A percentile compares a stretch with the other conserved stretches of the same genome.
phyloP scores from a whole-genome alignment of 2,888 invertebrate genomes.

The Phytoseiulus persimilis region DNA sequence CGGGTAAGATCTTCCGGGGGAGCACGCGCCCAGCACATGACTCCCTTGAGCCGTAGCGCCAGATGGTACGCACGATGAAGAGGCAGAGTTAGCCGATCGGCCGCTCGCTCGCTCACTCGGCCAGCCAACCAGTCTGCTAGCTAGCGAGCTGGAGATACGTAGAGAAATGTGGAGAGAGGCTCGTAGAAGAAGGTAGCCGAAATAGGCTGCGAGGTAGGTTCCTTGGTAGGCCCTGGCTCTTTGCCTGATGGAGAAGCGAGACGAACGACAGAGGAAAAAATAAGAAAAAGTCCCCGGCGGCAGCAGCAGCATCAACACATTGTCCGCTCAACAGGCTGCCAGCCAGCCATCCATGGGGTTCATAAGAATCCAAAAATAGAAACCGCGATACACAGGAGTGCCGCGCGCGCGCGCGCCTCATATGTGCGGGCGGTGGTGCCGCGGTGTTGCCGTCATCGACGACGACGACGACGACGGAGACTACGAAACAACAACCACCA shows the following conservation, averaged over 20 bases:
- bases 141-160: neutral
- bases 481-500: neutral
- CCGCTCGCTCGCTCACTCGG: too few species aligned
- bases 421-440: neutral
- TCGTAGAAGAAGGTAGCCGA: neutral
- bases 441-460: neutral
- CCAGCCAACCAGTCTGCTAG: neutral
- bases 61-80: neutral
- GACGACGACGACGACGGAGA: neutral
- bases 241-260: neutral
- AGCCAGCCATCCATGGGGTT: neutral
- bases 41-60: constrained; percentile 17
- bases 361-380: constrained; percentile 5
- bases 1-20: neutral
- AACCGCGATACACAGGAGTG: neutral
- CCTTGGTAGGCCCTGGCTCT: neutral
- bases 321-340: constrained; percentile 5
- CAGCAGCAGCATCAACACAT: neutral
- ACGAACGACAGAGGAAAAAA: neutral
- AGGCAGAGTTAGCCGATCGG: neutral
- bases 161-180: neutral
- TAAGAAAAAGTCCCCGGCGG: neutral
- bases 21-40: constrained; percentile 38
- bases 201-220: neutral
- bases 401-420: neutral